Percentiles rank a stretch among this genome's conserved stretches.
These are phyloP conservation scores for Drosophila bocki DNA, from an alignment of 1,140 invertebrate genomes.

Conservation along the genomic window DNA sequence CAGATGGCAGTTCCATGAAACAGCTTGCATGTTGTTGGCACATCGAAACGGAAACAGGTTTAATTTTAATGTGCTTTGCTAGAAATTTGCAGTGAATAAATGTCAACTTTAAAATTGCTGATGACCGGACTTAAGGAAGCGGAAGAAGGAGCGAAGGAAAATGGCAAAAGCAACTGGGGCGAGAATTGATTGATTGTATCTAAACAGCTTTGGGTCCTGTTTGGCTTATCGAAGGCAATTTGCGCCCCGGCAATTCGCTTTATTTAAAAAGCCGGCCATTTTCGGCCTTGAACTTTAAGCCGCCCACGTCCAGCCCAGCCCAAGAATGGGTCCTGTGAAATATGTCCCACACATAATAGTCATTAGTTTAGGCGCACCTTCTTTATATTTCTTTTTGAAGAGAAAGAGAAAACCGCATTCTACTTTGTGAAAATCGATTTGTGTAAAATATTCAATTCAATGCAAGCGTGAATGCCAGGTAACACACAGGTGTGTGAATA, in stretches of 20 bases:
- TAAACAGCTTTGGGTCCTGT: constrained; percentile 16
- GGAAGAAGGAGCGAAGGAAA: background rate
- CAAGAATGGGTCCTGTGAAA: background rate
- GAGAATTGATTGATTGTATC: constrained; percentile 36
- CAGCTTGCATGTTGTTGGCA: constrained; percentile 18
- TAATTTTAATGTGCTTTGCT: constrained; percentile 14
- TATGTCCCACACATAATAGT: constrained; percentile 1
- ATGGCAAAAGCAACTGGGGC: background rate
- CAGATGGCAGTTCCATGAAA: constrained; percentile 14
- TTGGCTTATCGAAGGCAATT: constrained; percentile 37
- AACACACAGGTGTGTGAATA: background rate
- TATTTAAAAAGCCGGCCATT: constrained; percentile 42
- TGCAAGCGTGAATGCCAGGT: constrained; percentile 21
- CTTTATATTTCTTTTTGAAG: background rate
- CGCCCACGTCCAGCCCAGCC: background rate
- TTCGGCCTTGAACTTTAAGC: constrained; percentile 38
- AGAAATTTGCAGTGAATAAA: background rate
- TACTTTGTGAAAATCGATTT: constrained; percentile 69
- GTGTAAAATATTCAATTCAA: constrained; percentile 40
- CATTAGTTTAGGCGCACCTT: constrained; percentile 14
- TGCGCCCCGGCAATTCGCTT: constrained; percentile 15
- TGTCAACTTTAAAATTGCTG: constrained; percentile 16
- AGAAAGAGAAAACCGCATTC: constrained; percentile 22
- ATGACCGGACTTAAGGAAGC: background rate
- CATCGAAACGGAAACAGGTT: constrained; percentile 7